These are phyloP conservation scores for Hoplostethus mediterraneus DNA, from an alignment of 2,797 vertebrate genomes.

Conservation along the genomic window DNA sequence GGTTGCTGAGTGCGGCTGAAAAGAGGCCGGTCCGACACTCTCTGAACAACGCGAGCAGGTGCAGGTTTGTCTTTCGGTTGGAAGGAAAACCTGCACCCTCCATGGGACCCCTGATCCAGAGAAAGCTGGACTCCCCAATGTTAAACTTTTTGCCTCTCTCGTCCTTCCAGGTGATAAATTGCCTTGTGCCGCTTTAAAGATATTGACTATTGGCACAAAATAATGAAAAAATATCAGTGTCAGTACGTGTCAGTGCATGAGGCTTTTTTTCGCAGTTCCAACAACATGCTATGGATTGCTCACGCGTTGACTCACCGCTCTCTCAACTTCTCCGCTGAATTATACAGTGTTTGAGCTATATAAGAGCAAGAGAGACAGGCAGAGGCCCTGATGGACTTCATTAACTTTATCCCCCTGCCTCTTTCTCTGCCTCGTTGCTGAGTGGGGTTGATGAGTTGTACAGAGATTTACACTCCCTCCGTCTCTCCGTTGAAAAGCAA, in stretches of 20 bases:
- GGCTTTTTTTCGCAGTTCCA: slow-evolving; percentile 7
- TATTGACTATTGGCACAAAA: too few species aligned
- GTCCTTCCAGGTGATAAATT: too few species aligned
- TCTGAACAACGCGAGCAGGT: slow-evolving; percentile 3
- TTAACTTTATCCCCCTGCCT: slow-evolving; percentile 62
- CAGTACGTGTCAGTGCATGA: not conserved
- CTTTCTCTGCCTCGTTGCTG: slow-evolving; percentile 33
- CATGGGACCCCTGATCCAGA: too few species aligned
- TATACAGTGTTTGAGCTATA: slow-evolving; percentile 14
- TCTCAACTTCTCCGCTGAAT: slow-evolving; percentile 32
- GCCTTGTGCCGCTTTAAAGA: too few species aligned
- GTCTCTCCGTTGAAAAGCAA: slow-evolving; percentile 52
- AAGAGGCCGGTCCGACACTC: slow-evolving; percentile 1
- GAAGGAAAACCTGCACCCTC: too few species aligned
- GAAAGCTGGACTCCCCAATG: too few species aligned
- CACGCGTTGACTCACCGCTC: slow-evolving; percentile 25
- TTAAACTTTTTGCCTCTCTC: too few species aligned
- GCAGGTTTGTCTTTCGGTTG: not conserved
- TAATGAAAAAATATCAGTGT: too few species aligned
- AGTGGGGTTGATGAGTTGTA: slow-evolving; percentile 59
- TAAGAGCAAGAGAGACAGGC: slow-evolving; percentile 27
- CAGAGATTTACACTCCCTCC: slow-evolving; percentile 50
- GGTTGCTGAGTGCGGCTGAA: not conserved
- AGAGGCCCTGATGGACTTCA: slow-evolving; percentile 71
- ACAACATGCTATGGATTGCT: too few species aligned